Base-by-base conservation (phyloP, 35 echinoderm and acorn worm species). In the Lytechinus pictus region DNA sequence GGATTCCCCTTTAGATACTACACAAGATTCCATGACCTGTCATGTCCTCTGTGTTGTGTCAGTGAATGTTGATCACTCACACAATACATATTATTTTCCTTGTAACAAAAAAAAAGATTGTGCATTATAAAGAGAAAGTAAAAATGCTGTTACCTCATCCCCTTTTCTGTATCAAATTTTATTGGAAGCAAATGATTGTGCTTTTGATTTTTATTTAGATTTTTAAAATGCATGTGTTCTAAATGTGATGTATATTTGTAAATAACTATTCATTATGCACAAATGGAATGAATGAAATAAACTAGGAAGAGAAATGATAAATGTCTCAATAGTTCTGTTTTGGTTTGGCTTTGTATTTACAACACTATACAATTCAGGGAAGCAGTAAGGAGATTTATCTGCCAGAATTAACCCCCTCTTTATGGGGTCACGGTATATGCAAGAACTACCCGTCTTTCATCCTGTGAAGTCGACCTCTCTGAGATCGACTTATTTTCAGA, bases 201-300 rank as follows among this genome's bases (percentile, higher is more conserved):
- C 14, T 79, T 79, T 24, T 24, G 66, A 79, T 16, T 79, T 79
- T 6, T 4, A 79, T 79, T 19, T 24, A 1, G 6, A 24, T 7
- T 79, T 6, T 14, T 79, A 24, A 24, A 79, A n/a, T 8, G 16
- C n/a, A 7, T 79, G 66, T 79, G 4, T 24, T 79, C 0, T 79
- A 24, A 79, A 79, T 79, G n/a, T 79, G 0, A 24, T 79, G 21
- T 79, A 24, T 79, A 79, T 79, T 13, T 79, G 66, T 79, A 79
- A 79, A 79, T 79, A 79, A 79, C 19, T 79, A 79, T 79, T 79
- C 66, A 79, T 79, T 79, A 24, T 79, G 21, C 66, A 79, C n/a
- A 79, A 79, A 79, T 79, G 66, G 66, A 79, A 79, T 79, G 66
- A 79, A 79, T 79, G n/a, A 79, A 79, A 79, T 79, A 79, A 19